These are phyloP conservation scores for Sebastes steindachneri DNA, from an alignment of 2,797 vertebrate genomes.

Conservation along the genomic window DNA sequence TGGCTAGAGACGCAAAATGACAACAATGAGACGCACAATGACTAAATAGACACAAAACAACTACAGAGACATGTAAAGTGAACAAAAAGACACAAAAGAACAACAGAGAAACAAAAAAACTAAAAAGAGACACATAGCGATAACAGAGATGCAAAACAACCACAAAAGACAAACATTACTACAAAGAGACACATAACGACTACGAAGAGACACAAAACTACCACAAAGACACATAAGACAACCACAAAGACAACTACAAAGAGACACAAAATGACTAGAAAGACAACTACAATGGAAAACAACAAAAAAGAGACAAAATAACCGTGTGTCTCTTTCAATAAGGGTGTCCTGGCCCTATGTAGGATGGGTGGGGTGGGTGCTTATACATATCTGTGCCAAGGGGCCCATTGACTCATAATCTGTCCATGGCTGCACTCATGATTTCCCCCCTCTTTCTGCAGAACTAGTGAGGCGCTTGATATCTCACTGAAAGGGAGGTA, in stretches of 20 bases:
- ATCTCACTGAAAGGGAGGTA: slow-evolving; percentile 87
- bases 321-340: neutral
- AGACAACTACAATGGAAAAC: neutral
- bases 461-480: slow-evolving; percentile 83
- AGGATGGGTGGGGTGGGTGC: neutral
- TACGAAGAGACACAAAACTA: neutral
- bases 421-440: neutral
- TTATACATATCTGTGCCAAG: neutral
- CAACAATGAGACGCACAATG: too few species aligned
- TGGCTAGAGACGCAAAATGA: too few species aligned
- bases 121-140: neutral
- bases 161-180: neutral
- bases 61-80: too few species aligned
- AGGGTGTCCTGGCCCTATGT: neutral
- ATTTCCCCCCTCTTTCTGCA: slow-evolving; percentile 56
- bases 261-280: neutral
- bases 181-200: neutral
- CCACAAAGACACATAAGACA: neutral
- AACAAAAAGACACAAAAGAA: neutral
- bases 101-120: neutral
- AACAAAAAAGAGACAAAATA: neutral
- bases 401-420: neutral
- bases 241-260: neutral
- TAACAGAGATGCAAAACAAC: neutral
- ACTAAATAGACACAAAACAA: neutral